Evolutionary conservation across 2,888 invertebrate genomes (phyloP), one percentile per base, ranked within the genome.

Genomic region (Pollenia labialis): DNA sequence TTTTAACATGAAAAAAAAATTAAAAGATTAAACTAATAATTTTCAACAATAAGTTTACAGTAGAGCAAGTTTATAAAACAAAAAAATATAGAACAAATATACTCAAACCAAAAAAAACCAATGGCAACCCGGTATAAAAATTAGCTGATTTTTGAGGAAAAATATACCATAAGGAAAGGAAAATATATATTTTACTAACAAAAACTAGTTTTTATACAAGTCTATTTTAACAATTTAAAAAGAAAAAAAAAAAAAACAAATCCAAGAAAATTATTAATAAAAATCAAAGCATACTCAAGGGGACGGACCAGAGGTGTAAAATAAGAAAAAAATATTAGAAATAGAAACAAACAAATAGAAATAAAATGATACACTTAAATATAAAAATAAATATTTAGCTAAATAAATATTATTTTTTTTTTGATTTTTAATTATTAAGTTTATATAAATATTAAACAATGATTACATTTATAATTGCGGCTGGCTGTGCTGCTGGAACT

Each of bases 401-500:
- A 72, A 58, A 4, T 16, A 64, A 10, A 64, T 52, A 64, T 40
- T 52, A 44, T 7, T 52, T 69, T 64, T 46, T 64, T 66, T 32
- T 32, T 4, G 23, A 3, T 32, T 32, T 32, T 32, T 0, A 6
- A 32, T 32, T 66, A 66, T 40, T 72, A 46, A 32, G 46, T 58
- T 81, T 71, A 74, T 74, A 74, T 81, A 88, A 77, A 86, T 81
- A 89, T 90, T 90, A 80, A 88, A 85, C 88, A 87, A 87, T 91
- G 90, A 93, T 93, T 93, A 93, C 93, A 93, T 93, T 93, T 92
- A 94, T 91, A 90, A 93, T 93, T 91, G 93, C 91, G 91, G 93
- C 91, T 92, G 93, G 93, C 91, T 92, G 93, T 91, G 93, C 94
- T 92, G 93, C 94, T 92, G 93, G 95, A 95, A 95, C 95, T 95